Conservation (phyloP, 92 coral and sea anemone genomes). For the Parazoanthus atlanticus region DNA sequence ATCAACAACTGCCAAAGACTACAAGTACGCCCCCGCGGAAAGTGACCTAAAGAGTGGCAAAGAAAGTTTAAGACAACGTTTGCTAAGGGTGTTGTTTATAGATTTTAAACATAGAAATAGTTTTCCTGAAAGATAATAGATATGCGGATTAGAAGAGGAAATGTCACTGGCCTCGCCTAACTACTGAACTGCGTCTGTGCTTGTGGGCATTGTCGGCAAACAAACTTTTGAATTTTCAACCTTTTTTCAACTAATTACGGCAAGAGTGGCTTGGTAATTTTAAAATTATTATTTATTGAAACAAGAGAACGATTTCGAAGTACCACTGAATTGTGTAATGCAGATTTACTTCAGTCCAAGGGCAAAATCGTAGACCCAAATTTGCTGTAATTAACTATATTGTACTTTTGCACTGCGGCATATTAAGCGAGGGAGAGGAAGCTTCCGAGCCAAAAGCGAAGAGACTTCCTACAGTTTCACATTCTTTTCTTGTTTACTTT, state of each 20-base stretch:
- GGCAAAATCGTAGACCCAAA: not conserved
- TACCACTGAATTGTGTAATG: too few species aligned
- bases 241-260: not conserved
- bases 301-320: too few species aligned
- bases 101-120: conserved; percentile 12
- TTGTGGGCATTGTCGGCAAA: not conserved
- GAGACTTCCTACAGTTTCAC: not conserved
- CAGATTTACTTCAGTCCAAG: not conserved
- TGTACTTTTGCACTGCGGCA: not conserved
- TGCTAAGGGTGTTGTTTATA: conserved; percentile 9
- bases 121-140: conserved; percentile 17
- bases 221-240: conserved; percentile 3
- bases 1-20: not conserved
- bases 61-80: not conserved
- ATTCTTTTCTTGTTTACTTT: too few species aligned
- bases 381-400: not conserved
- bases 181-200: not conserved
- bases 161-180: conserved; percentile 8
- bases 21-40: conserved; percentile 27
- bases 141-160: conserved; percentile 2
- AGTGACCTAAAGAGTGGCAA: not conserved
- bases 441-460: not conserved
- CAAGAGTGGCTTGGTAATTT: too few species aligned
- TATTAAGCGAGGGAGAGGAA: not conserved
- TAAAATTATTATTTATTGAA: too few species aligned